These are phyloP conservation scores for Ashinkailepas kermadecensis DNA, from an alignment of 2,888 invertebrate species.

Conservation along the genomic window DNA sequence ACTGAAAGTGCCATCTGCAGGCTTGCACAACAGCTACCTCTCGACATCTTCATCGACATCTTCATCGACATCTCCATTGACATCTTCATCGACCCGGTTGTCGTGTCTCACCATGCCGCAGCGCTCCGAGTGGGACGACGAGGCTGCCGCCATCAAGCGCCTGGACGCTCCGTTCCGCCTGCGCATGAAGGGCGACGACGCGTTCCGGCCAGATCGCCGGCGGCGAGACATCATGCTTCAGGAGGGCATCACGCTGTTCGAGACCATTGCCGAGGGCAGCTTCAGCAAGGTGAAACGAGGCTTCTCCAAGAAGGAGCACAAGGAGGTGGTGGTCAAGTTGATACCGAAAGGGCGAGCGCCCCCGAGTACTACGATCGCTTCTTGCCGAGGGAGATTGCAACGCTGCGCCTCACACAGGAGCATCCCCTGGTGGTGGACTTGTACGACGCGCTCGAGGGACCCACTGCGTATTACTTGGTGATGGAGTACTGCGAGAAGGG, in stretches of 20 bases:
- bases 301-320: background rate
- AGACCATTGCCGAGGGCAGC: conserved; percentile 17
- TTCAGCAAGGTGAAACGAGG: conserved; percentile 6
- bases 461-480: background rate
- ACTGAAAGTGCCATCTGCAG: no score
- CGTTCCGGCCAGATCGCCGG: background rate
- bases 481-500: conserved; percentile 15
- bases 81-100: no score
- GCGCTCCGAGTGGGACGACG: background rate
- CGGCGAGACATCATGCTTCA: background rate
- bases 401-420: conserved; percentile 8
- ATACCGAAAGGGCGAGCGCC: background rate
- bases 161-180: background rate
- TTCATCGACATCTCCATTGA: no score
- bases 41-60: no score
- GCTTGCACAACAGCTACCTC: no score
- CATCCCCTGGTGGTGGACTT: conserved; percentile 14
- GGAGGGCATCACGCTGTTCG: conserved; percentile 1
- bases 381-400: conserved; percentile 5
- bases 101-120: no score
- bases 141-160: background rate
- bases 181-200: background rate
- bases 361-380: background rate
- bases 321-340: conserved; percentile 7
- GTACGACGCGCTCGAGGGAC: background rate